Conservation (phyloP, 2,113 vertebrate genomes). For the Nycticebus coucang region DNA sequence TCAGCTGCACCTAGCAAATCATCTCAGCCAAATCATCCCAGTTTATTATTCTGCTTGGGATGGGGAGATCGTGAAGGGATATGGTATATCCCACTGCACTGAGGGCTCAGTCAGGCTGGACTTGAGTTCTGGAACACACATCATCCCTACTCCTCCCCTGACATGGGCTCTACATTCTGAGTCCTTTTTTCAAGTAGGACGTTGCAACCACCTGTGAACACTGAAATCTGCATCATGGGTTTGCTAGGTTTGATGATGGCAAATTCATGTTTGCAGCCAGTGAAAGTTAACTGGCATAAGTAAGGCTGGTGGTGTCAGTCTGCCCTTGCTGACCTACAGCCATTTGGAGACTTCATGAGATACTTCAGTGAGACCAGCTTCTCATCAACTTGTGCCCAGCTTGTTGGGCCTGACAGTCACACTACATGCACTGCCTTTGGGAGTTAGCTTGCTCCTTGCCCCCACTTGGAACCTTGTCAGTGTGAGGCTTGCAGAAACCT, state of each 20-base stretch:
- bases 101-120: constrained; percentile 63
- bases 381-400: constrained; percentile 16
- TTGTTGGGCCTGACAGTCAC: constrained; percentile 17
- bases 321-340: neutral
- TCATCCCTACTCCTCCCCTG: neutral
- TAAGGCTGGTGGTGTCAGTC: neutral
- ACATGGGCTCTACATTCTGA: neutral
- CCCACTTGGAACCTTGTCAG: neutral
- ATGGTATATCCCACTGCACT: constrained; percentile 46
- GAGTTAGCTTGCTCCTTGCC: neutral
- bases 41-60: neutral
- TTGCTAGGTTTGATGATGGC: constrained; percentile 47
- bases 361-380: constrained; percentile 49
- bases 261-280: neutral
- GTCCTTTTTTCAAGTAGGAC: constrained; percentile 42
- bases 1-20: constrained; percentile 46
- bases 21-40: neutral
- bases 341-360: constrained; percentile 29
- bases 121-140: constrained; percentile 50
- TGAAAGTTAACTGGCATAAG: constrained; percentile 4
- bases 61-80: constrained; percentile 42
- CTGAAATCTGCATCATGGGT: neutral
- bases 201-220: neutral
- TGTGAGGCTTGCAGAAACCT: constrained; percentile 39
- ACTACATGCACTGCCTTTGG: constrained; percentile 71